These are phyloP conservation scores for Caerostris darwini DNA, from an alignment of 1,140 invertebrate genomes.

Conservation along the genomic window DNA sequence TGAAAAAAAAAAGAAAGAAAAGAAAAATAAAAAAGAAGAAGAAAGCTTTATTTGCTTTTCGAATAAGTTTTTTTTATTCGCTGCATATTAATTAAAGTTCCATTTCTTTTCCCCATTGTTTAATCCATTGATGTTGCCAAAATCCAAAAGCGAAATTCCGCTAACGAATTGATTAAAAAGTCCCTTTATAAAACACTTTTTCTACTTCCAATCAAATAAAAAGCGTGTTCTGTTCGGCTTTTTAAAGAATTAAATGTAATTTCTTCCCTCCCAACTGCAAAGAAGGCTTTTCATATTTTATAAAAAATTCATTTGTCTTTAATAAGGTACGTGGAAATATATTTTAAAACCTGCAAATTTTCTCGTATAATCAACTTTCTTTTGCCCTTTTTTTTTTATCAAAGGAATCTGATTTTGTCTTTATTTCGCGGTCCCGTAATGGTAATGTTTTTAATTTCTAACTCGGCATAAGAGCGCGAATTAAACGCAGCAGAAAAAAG, in stretches of 20 bases:
- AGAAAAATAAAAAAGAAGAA: not conserved
- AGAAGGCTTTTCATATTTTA: not conserved
- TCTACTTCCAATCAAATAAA: slow-evolving; percentile 62
- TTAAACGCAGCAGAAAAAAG: not conserved
- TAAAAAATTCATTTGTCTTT: slow-evolving; percentile 54
- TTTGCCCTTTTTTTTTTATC: slow-evolving; percentile 38
- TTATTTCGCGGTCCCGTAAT: not conserved
- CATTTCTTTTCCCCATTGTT: slow-evolving; percentile 23
- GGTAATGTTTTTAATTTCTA: slow-evolving; percentile 61
- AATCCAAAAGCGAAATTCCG: slow-evolving; percentile 24
- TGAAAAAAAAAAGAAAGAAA: not conserved
- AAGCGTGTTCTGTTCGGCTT: slow-evolving; percentile 12
- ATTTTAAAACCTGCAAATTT: slow-evolving; percentile 47
- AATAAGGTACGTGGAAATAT: slow-evolving; percentile 45
- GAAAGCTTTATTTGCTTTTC: slow-evolving; percentile 35
- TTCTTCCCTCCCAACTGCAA: not conserved
- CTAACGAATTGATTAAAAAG: slow-evolving; percentile 63
- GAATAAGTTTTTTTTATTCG: slow-evolving; percentile 21
- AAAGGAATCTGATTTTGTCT: slow-evolving; percentile 51
- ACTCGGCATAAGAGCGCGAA: not conserved
- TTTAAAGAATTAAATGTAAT: slow-evolving; percentile 66
- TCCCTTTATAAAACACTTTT: slow-evolving; percentile 56
- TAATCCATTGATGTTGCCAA: slow-evolving; percentile 46
- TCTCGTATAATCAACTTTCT: slow-evolving; percentile 57
- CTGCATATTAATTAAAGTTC: slow-evolving; percentile 53